Evolutionary conservation across 1,140 invertebrate genomes (phyloP), one percentile per base, ranked within the genome.

Genomic region (Anadara kagoshimensis): DNA sequence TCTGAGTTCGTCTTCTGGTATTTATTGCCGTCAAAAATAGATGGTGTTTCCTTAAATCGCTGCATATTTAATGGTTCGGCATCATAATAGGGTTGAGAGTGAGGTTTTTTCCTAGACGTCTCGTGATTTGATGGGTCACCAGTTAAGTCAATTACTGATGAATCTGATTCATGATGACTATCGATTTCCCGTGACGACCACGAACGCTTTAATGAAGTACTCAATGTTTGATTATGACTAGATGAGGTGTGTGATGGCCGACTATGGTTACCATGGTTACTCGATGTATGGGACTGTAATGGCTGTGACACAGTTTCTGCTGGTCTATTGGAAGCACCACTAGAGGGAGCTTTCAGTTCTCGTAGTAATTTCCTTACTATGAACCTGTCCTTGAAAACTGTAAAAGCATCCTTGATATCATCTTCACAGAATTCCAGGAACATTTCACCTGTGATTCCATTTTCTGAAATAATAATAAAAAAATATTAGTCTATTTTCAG

Each of bases 381-480:
- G 41, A 81, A 81, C 22, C 79, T 49, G 54, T 81, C 79, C 47
- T 78, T 81, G 56, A 81, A 81, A 5, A 78, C 73, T 5, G 70
- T 70, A 67, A 81, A 81, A 2, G 77, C 73, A 65, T 81, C 79
- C 20, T 76, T 64, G 16, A 81, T 75, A 57, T 81, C 79, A 10
- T 78, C 79, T 57, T 81, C 79, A 63, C 76, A 78, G 68, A 81
- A 81, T 22, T 81, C 70, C 45, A 78, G 49, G 5, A 81, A 57
- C 79, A 81, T 81, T 7, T 71, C 66, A 11, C 79, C 79, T 22
- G 63, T 75, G 20, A 81, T 77, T 43, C 74, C 76, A 64, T 78
- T 78, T 36, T 76, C 79, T 81, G 71, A 47, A 78, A 61, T n/a
- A 56, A 56, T 22, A 49, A 64, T 3, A 36, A 36, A 2, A 36